A percentile compares a stretch with the other conserved stretches of the same genome.
Conservation (phyloP, 2,797 vertebrate genomes). For the Phyllotis vaccarum region DNA sequence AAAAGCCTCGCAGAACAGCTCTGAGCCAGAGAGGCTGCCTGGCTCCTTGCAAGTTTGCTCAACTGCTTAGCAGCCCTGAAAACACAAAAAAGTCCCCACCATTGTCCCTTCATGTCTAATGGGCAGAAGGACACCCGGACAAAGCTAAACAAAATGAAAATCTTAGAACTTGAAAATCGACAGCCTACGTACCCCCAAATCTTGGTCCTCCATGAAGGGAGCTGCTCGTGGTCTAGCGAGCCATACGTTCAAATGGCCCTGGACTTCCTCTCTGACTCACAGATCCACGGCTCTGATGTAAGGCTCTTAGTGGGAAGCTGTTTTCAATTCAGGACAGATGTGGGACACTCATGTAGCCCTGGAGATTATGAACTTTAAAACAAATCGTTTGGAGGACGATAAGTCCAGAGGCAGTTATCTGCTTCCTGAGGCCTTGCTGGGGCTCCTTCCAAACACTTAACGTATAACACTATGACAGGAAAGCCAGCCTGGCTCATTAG, state of each 20-base stretch:
- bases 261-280: slow-evolving; percentile 79
- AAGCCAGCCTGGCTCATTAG: slow-evolving; percentile 47
- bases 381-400: slow-evolving; percentile 82
- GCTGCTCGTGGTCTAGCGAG: slow-evolving; percentile 64
- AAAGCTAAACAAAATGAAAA: neutral
- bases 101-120: neutral
- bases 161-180: neutral
- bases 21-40: neutral
- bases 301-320: slow-evolving; percentile 83
- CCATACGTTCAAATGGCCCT: slow-evolving; percentile 79
- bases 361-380: slow-evolving; percentile 83
- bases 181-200: slow-evolving; percentile 7
- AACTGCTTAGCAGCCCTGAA: neutral
- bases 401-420: slow-evolving; percentile 77
- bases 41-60: neutral
- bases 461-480: slow-evolving; percentile 53
- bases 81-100: neutral
- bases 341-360: slow-evolving; percentile 78
- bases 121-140: neutral
- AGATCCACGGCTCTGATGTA: slow-evolving; percentile 82
- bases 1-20: neutral
- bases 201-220: slow-evolving; percentile 76
- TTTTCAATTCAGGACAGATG: slow-evolving; percentile 87
- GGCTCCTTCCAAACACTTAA: slow-evolving; percentile 81
- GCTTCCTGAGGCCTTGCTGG: slow-evolving; percentile 77